Evolutionary conservation across 2,797 vertebrate species (phyloP), one percentile per base, ranked within the genome.

Genomic region (Potorous gilbertii): DNA sequence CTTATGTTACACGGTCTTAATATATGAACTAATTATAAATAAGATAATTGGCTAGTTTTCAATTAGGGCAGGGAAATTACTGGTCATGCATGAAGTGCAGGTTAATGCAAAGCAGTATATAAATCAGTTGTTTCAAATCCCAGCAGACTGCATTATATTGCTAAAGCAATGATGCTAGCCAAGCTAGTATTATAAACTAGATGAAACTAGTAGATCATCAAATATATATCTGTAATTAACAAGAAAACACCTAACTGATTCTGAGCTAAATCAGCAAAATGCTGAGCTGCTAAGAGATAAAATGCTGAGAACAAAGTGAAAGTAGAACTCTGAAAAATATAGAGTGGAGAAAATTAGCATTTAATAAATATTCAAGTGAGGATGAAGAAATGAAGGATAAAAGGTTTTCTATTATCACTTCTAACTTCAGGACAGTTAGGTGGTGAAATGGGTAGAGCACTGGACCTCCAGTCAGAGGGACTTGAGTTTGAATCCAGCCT

Each of bases 11-110:
- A 95, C 91, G 95, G 94, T 56, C n/a, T 92, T 94, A 24, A 98
- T 97, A 98, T 96, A 95, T 96, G 97, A 97, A 97, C 95, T 98
- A 98, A 98, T 98, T 98, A 95, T 93, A 97, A 98, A 96, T 96
- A 97, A 94, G 91, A 95, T 97, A 98, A 98, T 97, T 98, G 97
- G 96, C 95, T 98, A 94, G 92, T 96, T 96, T 98, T 91, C 97
- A 98, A 97, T 98, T 98, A 98, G 91, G 54, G 95, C 40, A 98
- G 90, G 91, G 94, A 97, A 98, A 96, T 95, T 93, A 94, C 93
- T 96, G 96, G 92, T 96, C 96, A 96, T 93, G 97, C 95, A 57
- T 98, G 97, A 98, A 97, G 91, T 97, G 94, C 91, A 97, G 97
- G 97, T 97, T 97, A 97, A 90, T 96, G 92, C 34, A 93, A 92